phyloP scores from a whole-genome alignment of 92 coral and sea anemone genomes.

The Phenganax stokvisi region DNA sequence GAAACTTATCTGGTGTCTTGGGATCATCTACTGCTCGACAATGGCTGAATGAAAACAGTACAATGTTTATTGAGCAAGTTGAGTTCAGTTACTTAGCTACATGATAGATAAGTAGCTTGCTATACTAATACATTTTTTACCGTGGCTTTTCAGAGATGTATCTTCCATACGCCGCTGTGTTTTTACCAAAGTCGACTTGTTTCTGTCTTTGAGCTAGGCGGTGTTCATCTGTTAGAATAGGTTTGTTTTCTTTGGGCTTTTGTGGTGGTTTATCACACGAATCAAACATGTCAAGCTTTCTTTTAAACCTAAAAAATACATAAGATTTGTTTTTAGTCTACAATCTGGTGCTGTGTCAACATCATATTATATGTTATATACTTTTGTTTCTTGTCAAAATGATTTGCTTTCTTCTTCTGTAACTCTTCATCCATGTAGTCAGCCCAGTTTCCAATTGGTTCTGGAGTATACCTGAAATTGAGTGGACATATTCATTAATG shows the following conservation, averaged over 20 bases:
- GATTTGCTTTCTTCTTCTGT: slow-evolving; percentile 39
- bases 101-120: neutral
- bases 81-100: neutral
- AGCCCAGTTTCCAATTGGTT: slow-evolving; percentile 75
- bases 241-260: slow-evolving; percentile 39
- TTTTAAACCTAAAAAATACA: slow-evolving; percentile 58
- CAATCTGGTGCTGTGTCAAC: neutral
- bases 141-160: slow-evolving; percentile 58
- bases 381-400: slow-evolving; percentile 35
- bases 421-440: slow-evolving; percentile 63
- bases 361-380: neutral
- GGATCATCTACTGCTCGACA: slow-evolving; percentile 63
- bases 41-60: slow-evolving; percentile 35
- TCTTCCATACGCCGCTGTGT: slow-evolving; percentile 90
- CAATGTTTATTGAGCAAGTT: neutral
- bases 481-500: neutral
- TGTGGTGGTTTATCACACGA: slow-evolving; percentile 32
- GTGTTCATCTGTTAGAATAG: slow-evolving; percentile 70
- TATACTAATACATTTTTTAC: slow-evolving; percentile 37
- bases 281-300: slow-evolving; percentile 68
- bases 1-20: slow-evolving; percentile 87
- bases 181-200: slow-evolving; percentile 92
- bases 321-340: neutral
- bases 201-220: slow-evolving; percentile 79
- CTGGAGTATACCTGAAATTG: slow-evolving; percentile 70